Conservation (phyloP, 2,797 vertebrate species). For the Gallinago stenura region DNA sequence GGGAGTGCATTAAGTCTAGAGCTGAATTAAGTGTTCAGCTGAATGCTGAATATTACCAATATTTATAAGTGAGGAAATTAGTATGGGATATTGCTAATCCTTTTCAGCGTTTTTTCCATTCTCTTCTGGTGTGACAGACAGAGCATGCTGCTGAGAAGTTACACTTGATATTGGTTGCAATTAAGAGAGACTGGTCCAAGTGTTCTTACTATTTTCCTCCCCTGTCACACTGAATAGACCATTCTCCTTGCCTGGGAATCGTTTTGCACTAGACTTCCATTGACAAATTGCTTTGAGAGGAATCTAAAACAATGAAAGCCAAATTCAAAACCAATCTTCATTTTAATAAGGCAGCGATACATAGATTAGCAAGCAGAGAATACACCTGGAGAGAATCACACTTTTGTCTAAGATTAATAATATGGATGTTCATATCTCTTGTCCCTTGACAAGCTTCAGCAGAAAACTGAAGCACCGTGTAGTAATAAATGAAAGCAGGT, state of each 20-base stretch:
- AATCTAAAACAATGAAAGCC: not conserved
- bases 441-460: not conserved
- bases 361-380: not conserved
- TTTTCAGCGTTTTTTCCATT: not conserved
- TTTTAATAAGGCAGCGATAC: not conserved
- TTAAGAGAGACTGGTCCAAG: not conserved
- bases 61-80: not conserved
- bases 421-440: not conserved
- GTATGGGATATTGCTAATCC: not conserved
- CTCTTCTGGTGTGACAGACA: not conserved
- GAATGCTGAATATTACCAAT: not conserved
- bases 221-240: not conserved
- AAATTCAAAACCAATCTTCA: not conserved
- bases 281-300: not conserved
- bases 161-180: not conserved
- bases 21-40: not conserved
- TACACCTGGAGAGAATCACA: not conserved
- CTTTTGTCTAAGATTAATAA: not conserved
- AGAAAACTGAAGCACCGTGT: not conserved
- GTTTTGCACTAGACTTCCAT: not conserved
- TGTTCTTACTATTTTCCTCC: not conserved
- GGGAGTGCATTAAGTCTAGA: not conserved
- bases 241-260: not conserved
- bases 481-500: slow-evolving; percentile 5
- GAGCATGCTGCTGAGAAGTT: not conserved